Base-by-base conservation (phyloP, 2,797 vertebrate species). In the Gymnocypris eckloni region DNA sequence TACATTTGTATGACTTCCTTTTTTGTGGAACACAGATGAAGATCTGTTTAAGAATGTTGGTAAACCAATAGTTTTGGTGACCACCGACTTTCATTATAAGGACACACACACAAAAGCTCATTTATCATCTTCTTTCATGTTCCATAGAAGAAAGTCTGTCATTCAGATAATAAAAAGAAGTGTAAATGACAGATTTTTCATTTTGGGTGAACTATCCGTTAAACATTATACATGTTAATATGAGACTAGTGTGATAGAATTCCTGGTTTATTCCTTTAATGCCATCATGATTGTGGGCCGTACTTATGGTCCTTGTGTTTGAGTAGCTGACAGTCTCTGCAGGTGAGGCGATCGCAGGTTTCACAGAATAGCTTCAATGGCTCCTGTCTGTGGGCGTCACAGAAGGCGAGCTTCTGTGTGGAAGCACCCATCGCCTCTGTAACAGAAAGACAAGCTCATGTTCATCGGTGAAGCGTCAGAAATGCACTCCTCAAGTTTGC, bases 281-380 rank as follows among this genome's bases (percentile, higher is more conserved):
- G 48, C 54, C 2, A 16, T 66, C 28, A 77, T 41, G 12, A 52
- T 25, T 41, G 43, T 6, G 13, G 1, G 82, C 3, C 45, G 12
- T 95, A 99, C 98, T 98, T 99, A 93, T 99, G 98, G 89, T 99
- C 98, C 89, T 99, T 99, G 94, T 99, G 98, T 84, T 98, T 98
- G 1, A 98, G 94, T 15, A 99, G 93, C 92, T 99, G 98, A 91
- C 98, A 99, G 92, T 99, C 98, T 78, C 98, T 92, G 90, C 98
- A 99, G 1, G 98, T 99, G 90, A 99, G 89, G 59, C 97, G 97
- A 90, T 99, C 98, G 88, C 98, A 99, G 0, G 98, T 99, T 94
- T 99, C 98, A 90, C 98, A 99, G 79, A 99, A 99, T 76, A 99
- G 95, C 92, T 99, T 99, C 89, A 99, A 91, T 0, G 98, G 97